Base-by-base conservation (phyloP, 37 sponge, comb jelly and placozoan species). In the Chondrilla cf. caribensis region DNA sequence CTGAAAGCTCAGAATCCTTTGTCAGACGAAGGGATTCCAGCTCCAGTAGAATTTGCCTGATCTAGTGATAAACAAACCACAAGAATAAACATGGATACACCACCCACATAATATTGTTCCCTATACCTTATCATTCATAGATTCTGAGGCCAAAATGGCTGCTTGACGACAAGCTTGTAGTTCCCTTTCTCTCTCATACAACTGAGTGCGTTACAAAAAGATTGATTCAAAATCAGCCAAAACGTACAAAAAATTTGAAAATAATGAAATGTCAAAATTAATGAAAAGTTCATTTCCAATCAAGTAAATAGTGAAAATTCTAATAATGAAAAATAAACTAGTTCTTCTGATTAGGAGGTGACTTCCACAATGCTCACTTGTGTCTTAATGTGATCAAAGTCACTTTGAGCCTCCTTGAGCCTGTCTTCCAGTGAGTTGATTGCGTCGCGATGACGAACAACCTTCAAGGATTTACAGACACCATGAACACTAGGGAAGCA, bases 281-380 rank as follows among this genome's bases (percentile, higher is more conserved):
- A 59, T 2, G 22, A n/a, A n/a, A 26, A 59, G 7, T 54, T 18
- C 57, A 54, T 54, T 11, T 54, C 57, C 15, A 59, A 59, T 28
- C 3, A 26, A n/a, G n/a, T 68, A 68, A 3, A 73, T 43, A n/a
- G 24, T 8, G 41, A 39, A 39, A 14, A 18, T 39, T 7, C 6
- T 36, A 37, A 4, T 40, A 40, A 40, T 15, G 17, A 8, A 73
- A 1, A 73, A 73, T 42, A 73, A 47, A 47, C 6, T 47, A 11
- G 6, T 47, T 47, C 37, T 32, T 5, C 44, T 36, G 76, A 36
- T 38, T 73, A 73, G 43, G 41, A 73, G 32, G 35, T 28, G 24
- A 73, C 76, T 38, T 39, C 76, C 44, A 73, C 41, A 36, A 37
- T 18, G 44, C 76, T 73, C 76, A 73, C 76, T 73, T 73, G 76